A percentile compares a stretch with the other conserved stretches of the same genome.
phyloP scores from a whole-genome alignment of 2,888 invertebrate genomes.

The Harpalus rufipes region DNA sequence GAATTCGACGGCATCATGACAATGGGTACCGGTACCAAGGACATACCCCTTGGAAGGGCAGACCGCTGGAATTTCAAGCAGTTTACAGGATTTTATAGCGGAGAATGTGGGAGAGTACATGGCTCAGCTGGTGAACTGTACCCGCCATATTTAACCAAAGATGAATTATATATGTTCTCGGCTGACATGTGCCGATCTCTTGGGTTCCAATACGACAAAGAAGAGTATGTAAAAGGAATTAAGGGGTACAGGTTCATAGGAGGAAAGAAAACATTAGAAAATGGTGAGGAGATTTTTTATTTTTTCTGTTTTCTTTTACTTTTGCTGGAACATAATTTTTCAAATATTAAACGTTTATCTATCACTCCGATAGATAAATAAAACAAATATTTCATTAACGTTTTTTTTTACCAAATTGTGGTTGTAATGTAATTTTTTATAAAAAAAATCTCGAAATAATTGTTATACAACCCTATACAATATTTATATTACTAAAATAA shows the following conservation, averaged over 20 bases:
- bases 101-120: constrained; percentile 81
- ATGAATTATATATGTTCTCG: constrained; percentile 83
- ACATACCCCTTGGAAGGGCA: constrained; percentile 85
- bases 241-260: constrained; percentile 84
- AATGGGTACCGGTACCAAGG: constrained; percentile 84
- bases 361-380: no score
- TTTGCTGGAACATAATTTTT: no score
- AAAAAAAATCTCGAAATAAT: no score
- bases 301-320: neutral
- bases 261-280: constrained; percentile 83
- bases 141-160: constrained; percentile 82
- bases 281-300: constrained; percentile 77
- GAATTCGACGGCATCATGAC: constrained; percentile 87
- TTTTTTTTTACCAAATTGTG: no score
- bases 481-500: no score
- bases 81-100: constrained; percentile 78
- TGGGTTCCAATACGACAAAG: constrained; percentile 81
- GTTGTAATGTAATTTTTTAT: no score
- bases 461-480: no score
- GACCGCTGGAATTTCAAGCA: constrained; percentile 85
- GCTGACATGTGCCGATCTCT: constrained; percentile 88
- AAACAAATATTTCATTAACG: no score
- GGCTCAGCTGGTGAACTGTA: constrained; percentile 91
- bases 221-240: constrained; percentile 80
- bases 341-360: no score